Conservation (phyloP, 2,113 vertebrate species). For the Antigone vipio region DNA sequence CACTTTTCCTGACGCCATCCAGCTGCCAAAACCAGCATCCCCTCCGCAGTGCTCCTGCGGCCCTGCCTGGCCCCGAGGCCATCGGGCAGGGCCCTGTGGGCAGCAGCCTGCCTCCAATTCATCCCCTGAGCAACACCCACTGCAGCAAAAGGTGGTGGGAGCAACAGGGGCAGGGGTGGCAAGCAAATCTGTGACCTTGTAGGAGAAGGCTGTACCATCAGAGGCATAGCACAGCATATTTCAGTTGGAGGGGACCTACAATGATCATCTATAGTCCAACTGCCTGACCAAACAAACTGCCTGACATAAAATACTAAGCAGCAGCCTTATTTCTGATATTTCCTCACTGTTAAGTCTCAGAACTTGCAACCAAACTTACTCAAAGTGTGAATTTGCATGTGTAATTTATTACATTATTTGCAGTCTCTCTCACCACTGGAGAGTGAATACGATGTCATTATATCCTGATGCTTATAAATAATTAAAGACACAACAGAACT, state of each 20-base stretch:
- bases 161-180: background rate
- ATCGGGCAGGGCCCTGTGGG: accelerated
- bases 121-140: background rate
- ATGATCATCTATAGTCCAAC: background rate
- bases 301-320: background rate
- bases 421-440: background rate
- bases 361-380: background rate
- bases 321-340: background rate
- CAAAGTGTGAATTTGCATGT: background rate
- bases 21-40: background rate
- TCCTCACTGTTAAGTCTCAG: background rate
- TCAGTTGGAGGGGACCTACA: background rate
- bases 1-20: background rate
- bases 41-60: background rate
- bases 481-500: background rate
- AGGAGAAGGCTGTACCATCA: background rate
- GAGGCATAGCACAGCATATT: background rate
- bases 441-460: background rate
- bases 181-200: background rate
- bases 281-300: background rate
- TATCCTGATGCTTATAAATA: background rate
- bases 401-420: background rate
- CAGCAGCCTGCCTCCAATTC: background rate
- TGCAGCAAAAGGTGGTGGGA: background rate
- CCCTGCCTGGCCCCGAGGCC: background rate